Percentiles rank a stretch among this genome's conserved stretches.
Evolutionary conservation across 1,140 invertebrate genomes (phyloP).

Genomic region (Lysiphlebus fabarum): DNA sequence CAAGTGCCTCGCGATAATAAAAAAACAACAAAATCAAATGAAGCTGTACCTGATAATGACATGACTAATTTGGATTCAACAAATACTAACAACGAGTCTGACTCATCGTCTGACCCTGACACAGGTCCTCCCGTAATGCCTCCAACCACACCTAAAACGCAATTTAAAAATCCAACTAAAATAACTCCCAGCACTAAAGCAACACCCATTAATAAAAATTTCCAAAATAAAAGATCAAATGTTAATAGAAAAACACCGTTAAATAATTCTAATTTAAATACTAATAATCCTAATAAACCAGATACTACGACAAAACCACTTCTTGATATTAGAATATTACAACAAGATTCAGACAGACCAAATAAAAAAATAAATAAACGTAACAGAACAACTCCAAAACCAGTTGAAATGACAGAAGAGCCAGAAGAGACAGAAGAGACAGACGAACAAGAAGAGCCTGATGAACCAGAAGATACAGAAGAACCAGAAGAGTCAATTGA

Average conservation of each 20-base stretch:
- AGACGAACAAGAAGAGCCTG: slow-evolving; percentile 21
- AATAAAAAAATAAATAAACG: neutral
- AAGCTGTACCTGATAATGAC: slow-evolving; percentile 25
- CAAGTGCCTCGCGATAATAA: slow-evolving; percentile 16
- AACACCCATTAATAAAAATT: neutral
- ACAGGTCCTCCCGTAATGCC: slow-evolving; percentile 16
- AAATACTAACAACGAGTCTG: neutral
- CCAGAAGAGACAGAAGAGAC: slow-evolving; percentile 3
- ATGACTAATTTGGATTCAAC: slow-evolving; percentile 6
- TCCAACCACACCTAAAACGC: slow-evolving; percentile 7
- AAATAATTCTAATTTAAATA: slow-evolving; percentile 8
- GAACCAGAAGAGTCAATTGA: slow-evolving; percentile 5
- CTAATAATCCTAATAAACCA: slow-evolving; percentile 12
- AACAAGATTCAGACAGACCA: too few relatives aligned
- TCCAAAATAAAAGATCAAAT: slow-evolving; percentile 1
- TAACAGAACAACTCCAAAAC: neutral
- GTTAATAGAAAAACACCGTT: neutral
- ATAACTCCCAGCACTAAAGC: slow-evolving; percentile 8
- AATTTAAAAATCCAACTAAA: slow-evolving; percentile 16
- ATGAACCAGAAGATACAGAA: slow-evolving; percentile 12
- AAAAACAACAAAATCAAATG: slow-evolving; percentile 27
- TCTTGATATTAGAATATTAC: too few relatives aligned
- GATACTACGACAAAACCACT: neutral
- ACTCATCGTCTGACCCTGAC: slow-evolving; percentile 17
- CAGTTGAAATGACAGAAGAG: slow-evolving; percentile 11